Percentiles rank a stretch among this genome's conserved stretches.
phyloP scores from a whole-genome alignment of 2,113 vertebrate genomes.

The Pachyramphus minor region DNA sequence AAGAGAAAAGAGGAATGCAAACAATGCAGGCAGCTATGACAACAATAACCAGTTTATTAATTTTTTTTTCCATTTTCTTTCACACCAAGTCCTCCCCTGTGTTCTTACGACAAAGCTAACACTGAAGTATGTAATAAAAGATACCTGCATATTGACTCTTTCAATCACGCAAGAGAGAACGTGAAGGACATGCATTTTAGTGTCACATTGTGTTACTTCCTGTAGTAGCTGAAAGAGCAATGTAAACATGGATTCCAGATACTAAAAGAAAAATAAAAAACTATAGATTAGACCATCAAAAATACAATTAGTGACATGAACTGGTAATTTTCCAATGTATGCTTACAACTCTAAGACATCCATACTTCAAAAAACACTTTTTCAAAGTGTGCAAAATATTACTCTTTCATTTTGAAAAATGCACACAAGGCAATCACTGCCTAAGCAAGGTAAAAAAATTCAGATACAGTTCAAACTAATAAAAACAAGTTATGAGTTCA shows the following conservation, averaged over 20 bases:
- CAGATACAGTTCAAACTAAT: background rate
- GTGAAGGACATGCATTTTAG: conserved; percentile 98
- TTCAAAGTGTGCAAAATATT: background rate
- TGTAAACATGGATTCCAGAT: conserved; percentile 91
- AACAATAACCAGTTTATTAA: background rate
- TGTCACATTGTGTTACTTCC: conserved; percentile 95
- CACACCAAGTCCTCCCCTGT: background rate
- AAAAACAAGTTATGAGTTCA: too few species aligned
- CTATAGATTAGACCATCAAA: background rate
- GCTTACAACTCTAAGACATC: background rate
- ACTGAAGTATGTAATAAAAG: background rate
- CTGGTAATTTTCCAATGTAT: background rate
- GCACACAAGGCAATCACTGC: too few species aligned
- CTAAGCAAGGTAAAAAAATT: background rate
- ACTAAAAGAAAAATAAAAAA: conserved; percentile 73
- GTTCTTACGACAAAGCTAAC: background rate
- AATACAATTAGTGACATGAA: background rate
- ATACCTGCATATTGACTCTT: conserved; percentile 93
- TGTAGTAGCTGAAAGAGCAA: conserved; percentile 94
- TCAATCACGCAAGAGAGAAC: conserved; percentile 97
- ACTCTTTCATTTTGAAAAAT: background rate
- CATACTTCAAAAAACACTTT: background rate
- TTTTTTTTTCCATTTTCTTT: background rate
- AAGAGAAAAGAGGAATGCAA: background rate
- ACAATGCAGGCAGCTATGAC: background rate